Base-by-base conservation (phyloP, 1,140 invertebrate species). In the Limonius californicus region DNA sequence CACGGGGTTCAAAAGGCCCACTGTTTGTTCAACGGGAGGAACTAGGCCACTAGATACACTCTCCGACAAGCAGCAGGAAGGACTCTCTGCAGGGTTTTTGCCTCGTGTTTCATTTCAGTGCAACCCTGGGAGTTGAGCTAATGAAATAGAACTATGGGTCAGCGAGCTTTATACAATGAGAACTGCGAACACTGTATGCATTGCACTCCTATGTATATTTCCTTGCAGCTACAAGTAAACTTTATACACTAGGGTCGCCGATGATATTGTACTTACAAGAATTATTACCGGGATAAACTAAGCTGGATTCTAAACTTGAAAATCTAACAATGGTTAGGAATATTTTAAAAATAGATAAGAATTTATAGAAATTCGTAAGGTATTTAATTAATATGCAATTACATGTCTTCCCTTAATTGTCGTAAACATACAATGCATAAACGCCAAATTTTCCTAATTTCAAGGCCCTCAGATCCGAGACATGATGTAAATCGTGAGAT, bases 121-220 rank as follows among this genome's bases (percentile, higher is more conserved):
- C 12, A n/a, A 45, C 16, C n/a, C n/a, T 45, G 6, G n/a, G 4
- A 45, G 16, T 21, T 18, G 4, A 50, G 9, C 3, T 50, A 18
- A 50, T 50, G 16, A 19, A 50, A 19, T 18, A 18, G 14, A 6
- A 19, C 45, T 2, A 18, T 50, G 20, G 45, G 16, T 50, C 45
- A 50, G 16, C 2, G 14, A 50, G 45, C 45, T 50, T 45, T 18
- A 45, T 50, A n/a, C n/a, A 50, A 50, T 18, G n/a, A 50, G 16
- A 19, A 50, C n/a, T 50, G 15, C 8, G 8, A n/a, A 39, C n/a
- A 39, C n/a, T 11, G 23, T 39, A 39, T 39, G 35, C 35, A 39
- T 39, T 39, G 11, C 20, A 50, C 45, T 50, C 16, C 4, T 45
- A 45, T 45, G 43, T 14, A 45, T 18, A 45, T 15, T 45, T 45